Percentiles rank a stretch among this genome's conserved stretches.
These are phyloP conservation scores for Parasteatoda tepidariorum DNA, from an alignment of 1,140 invertebrate genomes.

Conservation along the genomic window DNA sequence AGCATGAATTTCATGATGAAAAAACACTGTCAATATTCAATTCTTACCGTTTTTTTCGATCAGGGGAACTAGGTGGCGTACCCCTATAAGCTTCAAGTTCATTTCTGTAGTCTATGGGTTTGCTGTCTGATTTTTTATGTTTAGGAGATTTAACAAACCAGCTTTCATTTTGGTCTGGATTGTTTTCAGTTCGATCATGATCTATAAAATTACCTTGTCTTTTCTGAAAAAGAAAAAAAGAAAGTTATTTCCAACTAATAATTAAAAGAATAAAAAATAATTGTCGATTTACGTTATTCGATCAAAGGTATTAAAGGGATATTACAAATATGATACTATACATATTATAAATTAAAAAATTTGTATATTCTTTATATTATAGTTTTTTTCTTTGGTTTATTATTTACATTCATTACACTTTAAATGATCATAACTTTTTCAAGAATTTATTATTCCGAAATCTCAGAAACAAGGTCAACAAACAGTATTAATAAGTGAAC, in stretches of 20 bases:
- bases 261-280: neutral
- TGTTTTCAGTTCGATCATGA: constrained; percentile 5
- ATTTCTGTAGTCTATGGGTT: constrained; percentile 29
- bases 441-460: too few species aligned
- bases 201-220: constrained; percentile 26
- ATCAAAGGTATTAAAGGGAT: too few species aligned
- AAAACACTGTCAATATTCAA: too few species aligned
- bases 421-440: too few species aligned
- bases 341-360: too few species aligned
- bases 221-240: constrained; percentile 6
- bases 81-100: constrained; percentile 42
- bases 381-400: too few species aligned
- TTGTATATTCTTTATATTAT: too few species aligned
- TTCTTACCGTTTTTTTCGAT: constrained; percentile 25
- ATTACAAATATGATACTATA: too few species aligned
- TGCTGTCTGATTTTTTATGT: constrained; percentile 15
- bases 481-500: too few species aligned
- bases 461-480: too few species aligned
- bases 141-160: constrained; percentile 14
- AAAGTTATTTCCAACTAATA: neutral
- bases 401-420: too few species aligned
- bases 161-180: constrained; percentile 7
- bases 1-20: too few species aligned
- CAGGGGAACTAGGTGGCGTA: constrained; percentile 46
- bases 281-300: neutral